Evolutionary conservation across 2,888 invertebrate species (phyloP).

Genomic region (Actias luna): DNA sequence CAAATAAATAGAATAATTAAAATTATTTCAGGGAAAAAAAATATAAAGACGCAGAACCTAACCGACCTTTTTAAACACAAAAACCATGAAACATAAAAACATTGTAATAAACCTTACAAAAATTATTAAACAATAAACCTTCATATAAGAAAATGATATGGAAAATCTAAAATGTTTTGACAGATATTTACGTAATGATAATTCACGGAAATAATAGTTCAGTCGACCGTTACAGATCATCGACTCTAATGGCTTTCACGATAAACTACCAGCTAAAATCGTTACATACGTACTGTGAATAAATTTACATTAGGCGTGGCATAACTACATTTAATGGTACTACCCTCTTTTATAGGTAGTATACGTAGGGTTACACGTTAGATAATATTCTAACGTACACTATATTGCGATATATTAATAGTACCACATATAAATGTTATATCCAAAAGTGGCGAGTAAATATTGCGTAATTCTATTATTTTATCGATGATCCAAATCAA

Average conservation of each 20-base stretch:
- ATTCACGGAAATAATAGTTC: slow-evolving; percentile 8
- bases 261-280: slow-evolving; percentile 9
- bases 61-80: not conserved
- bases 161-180: not conserved
- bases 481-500: too few relatives aligned
- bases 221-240: slow-evolving; percentile 5
- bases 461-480: too few relatives aligned
- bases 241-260: slow-evolving; percentile 7
- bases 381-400: too few relatives aligned
- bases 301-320: slow-evolving; percentile 1
- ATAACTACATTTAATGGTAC: not conserved
- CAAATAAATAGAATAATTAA: not conserved
- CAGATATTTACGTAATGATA: not conserved
- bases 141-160: not conserved
- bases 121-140: too few relatives aligned
- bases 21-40: not conserved
- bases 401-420: too few relatives aligned
- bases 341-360: too few relatives aligned
- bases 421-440: too few relatives aligned
- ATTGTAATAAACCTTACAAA: too few relatives aligned
- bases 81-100: too few relatives aligned
- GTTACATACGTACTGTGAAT: slow-evolving; percentile 6
- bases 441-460: too few relatives aligned
- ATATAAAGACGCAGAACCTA: not conserved
- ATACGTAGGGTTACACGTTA: too few relatives aligned